Conservation (phyloP, 1,140 invertebrate genomes). For the Polyergus mexicanus region DNA sequence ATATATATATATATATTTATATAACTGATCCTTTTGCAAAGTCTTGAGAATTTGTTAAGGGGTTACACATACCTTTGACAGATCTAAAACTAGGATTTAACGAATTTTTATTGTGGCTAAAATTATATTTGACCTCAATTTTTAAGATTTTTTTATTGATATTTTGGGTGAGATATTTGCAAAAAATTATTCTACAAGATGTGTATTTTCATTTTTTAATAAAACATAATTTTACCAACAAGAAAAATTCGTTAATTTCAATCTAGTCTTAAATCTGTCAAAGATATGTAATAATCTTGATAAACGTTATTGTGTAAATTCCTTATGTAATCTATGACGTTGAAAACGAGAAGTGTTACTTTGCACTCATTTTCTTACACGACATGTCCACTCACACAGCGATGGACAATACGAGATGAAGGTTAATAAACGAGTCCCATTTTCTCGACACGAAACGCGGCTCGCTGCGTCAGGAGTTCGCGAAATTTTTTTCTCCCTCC, state of each 20-base stretch:
- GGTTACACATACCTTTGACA: too few relatives aligned
- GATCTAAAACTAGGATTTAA: too few relatives aligned
- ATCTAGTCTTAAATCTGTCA: too few relatives aligned
- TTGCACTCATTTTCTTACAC: slow-evolving; percentile 23
- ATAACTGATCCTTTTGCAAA: neutral
- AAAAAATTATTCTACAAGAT: too few relatives aligned
- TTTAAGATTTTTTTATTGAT: too few relatives aligned
- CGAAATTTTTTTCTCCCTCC: slow-evolving; percentile 34
- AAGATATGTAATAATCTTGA: too few relatives aligned
- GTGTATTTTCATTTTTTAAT: too few relatives aligned
- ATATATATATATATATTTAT: neutral
- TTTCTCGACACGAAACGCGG: slow-evolving; percentile 14
- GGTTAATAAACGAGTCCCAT: slow-evolving; percentile 58
- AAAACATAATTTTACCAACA: too few relatives aligned
- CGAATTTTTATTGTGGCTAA: too few relatives aligned
- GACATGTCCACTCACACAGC: slow-evolving; percentile 2
- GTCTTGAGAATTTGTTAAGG: neutral
- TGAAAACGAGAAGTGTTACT: neutral
- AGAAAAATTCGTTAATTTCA: too few relatives aligned
- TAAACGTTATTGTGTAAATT: neutral
- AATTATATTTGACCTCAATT: too few relatives aligned
- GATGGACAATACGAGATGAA: slow-evolving; percentile 11
- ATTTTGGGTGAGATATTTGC: too few relatives aligned
- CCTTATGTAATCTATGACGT: neutral
- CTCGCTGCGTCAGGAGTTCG: slow-evolving; percentile 63